phyloP scores from a whole-genome alignment of 2,888 invertebrate genomes.

The Acleris sparsana region DNA sequence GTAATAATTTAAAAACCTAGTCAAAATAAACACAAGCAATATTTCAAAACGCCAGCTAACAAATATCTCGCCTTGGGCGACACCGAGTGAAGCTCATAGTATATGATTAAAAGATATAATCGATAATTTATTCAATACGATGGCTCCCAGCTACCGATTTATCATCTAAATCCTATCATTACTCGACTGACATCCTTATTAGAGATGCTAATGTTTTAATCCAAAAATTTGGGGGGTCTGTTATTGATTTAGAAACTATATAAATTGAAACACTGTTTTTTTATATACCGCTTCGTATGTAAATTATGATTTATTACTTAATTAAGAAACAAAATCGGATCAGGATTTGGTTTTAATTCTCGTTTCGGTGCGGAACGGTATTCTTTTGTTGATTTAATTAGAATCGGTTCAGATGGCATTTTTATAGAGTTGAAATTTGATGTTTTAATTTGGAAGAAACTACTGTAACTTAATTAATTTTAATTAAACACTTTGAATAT shows the following conservation, averaged over 20 bases:
- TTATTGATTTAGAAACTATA: slow-evolving; percentile 47
- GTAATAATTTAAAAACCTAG: not conserved
- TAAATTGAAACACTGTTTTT: slow-evolving; percentile 33
- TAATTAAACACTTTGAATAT: not conserved
- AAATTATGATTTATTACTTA: slow-evolving; percentile 33
- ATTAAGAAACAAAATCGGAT: slow-evolving; percentile 24
- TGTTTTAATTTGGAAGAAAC: slow-evolving; percentile 16
- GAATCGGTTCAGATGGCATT: slow-evolving; percentile 23
- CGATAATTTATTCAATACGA: slow-evolving; percentile 40
- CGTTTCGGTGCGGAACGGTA: slow-evolving; percentile 22
- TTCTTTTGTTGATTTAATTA: slow-evolving; percentile 27
- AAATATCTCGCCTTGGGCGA: slow-evolving; percentile 5
- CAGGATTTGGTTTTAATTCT: slow-evolving; percentile 30
- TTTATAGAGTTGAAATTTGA: slow-evolving; percentile 27
- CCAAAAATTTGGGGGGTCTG: slow-evolving; percentile 48
- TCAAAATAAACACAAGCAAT: slow-evolving; percentile 12
- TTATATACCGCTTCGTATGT: slow-evolving; percentile 24
- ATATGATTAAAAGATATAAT: slow-evolving; percentile 36
- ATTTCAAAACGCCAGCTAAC: slow-evolving; percentile 11
- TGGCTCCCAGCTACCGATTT: slow-evolving; percentile 45
- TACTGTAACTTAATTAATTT: too few species aligned
- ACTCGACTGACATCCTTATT: slow-evolving; percentile 55
- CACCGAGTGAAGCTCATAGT: slow-evolving; percentile 22
- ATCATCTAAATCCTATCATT: slow-evolving; percentile 55
- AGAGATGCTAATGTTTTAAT: slow-evolving; percentile 51